phyloP scores from a whole-genome alignment of 2,797 vertebrate genomes.

The Sebastes matsubarae region DNA sequence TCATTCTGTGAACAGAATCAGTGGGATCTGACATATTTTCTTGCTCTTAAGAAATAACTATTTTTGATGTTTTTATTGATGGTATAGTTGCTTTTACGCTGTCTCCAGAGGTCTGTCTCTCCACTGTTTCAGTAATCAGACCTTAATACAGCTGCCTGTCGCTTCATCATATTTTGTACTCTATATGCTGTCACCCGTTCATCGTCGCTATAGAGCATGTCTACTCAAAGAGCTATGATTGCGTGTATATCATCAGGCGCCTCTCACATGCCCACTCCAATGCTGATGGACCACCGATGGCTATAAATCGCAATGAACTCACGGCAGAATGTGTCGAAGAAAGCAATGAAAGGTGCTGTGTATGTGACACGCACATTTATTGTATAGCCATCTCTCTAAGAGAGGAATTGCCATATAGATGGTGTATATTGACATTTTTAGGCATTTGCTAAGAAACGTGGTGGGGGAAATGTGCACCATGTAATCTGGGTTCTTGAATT shows the following conservation, averaged over 20 bases:
- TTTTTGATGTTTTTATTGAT: not conserved
- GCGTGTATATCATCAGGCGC: slow-evolving; percentile 24
- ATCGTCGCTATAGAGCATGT: not conserved
- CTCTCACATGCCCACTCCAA: slow-evolving; percentile 6
- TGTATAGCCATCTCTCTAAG: slow-evolving; percentile 2
- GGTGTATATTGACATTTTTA: slow-evolving; percentile 13
- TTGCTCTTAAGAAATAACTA: not conserved
- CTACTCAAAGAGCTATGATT: slow-evolving; percentile 36
- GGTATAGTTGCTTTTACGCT: not conserved
- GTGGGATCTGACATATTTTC: not conserved
- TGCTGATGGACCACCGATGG: slow-evolving; percentile 26
- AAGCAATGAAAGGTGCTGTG: slow-evolving; percentile 5
- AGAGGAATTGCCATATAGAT: slow-evolving; percentile 3
- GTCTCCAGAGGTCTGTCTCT: not conserved
- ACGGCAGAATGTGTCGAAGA: slow-evolving; percentile 4
- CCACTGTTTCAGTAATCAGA: slow-evolving; percentile 4
- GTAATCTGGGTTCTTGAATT: slow-evolving; percentile 9
- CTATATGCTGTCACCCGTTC: slow-evolving; percentile 1
- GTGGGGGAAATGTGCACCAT: not conserved
- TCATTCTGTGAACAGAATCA: not conserved
- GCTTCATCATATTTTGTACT: not conserved
- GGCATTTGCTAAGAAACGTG: not conserved
- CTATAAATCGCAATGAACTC: slow-evolving; percentile 36
- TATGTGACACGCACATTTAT: slow-evolving; percentile 34
- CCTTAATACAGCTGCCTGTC: not conserved